Percentiles rank a stretch among this genome's conserved stretches.
Evolutionary conservation across 2,888 invertebrate genomes (phyloP).

Genomic region (Beris chalybata): DNA sequence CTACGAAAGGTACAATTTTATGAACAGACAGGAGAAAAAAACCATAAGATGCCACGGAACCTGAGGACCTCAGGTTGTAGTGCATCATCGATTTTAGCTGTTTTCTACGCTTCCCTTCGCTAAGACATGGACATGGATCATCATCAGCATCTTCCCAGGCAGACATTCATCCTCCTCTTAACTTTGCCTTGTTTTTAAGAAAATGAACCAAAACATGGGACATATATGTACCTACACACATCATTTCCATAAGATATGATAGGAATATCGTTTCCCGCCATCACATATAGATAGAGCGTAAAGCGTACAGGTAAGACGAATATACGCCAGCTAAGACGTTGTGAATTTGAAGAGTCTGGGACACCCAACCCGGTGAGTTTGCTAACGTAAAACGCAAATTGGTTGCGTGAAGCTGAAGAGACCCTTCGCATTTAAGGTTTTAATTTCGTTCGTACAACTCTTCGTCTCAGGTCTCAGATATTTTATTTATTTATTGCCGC

Average conservation of each 20-base stretch:
- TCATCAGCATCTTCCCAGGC: constrained; percentile 25
- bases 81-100: constrained; percentile 14
- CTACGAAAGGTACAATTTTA: constrained; percentile 29
- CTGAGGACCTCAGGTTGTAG: constrained; percentile 3
- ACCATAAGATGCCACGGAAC: constrained; percentile 6
- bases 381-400: constrained; percentile 34
- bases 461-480: constrained; percentile 12
- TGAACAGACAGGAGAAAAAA: constrained; percentile 19
- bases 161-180: constrained; percentile 23
- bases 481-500: constrained; percentile 35
- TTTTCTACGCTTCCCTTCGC: constrained; percentile 12
- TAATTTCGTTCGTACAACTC: constrained; percentile 33
- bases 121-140: constrained; percentile 27
- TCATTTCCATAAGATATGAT: constrained; percentile 16
- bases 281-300: background rate
- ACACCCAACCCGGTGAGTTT: constrained; percentile 1
- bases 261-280: background rate
- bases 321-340: background rate
- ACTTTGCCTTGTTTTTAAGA: constrained; percentile 28
- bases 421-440: constrained; percentile 35
- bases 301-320: background rate
- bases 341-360: constrained; percentile 2
- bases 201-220: constrained; percentile 25
- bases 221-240: constrained; percentile 26
- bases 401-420: constrained; percentile 36